Evolutionary conservation across 2,888 invertebrate species (phyloP), one percentile per base, ranked within the genome.

Genomic region (Euplagia quadripunctaria): DNA sequence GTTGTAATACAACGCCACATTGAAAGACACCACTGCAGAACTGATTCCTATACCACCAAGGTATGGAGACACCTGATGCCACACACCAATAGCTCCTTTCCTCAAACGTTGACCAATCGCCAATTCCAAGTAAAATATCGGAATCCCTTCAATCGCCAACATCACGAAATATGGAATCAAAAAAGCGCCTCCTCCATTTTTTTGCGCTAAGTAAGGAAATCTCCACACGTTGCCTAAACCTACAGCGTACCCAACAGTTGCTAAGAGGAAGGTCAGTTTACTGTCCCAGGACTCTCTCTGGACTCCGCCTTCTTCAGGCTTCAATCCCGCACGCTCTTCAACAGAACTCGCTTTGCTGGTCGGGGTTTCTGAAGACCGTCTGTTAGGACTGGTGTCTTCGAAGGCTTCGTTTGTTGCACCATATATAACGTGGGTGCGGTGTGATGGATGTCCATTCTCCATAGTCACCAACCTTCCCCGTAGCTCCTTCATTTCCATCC

Each of bases 141-240:
- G 99, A 85, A 99, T 98, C 0, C 99, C 99, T 91, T 99, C 99
- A 79, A 99, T 97, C 43, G 98, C 97, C 89, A 99, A 92, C 99
- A 99, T 99, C 80, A 99, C 98, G 89, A 99, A 98, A 94, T 99
- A 99, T 0, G 99, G 99, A 84, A 99, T 99, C 78, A 99, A 95
- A 91, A 99, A 99, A n/a, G 99, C 99, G 42, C 99, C 99, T 73
- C 99, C 99, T 0, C 99, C 99, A 88, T 99, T 99, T 92, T 99
- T 99, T 90, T 99, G 99, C 0, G 99, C 99, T 81, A 99, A 95
- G 93, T 99, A 99, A 0, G 99, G 99, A 93, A 99, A 99, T 82
- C 99, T 96, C 99, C 99, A 99, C 0, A 99, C 99, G 88, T 99
- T 99, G 8, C 99, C 99, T 64, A 99, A 96, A 0, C 99, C 99